Conservation (phyloP, 2,113 vertebrate genomes). For the Siphamia tubifer region DNA sequence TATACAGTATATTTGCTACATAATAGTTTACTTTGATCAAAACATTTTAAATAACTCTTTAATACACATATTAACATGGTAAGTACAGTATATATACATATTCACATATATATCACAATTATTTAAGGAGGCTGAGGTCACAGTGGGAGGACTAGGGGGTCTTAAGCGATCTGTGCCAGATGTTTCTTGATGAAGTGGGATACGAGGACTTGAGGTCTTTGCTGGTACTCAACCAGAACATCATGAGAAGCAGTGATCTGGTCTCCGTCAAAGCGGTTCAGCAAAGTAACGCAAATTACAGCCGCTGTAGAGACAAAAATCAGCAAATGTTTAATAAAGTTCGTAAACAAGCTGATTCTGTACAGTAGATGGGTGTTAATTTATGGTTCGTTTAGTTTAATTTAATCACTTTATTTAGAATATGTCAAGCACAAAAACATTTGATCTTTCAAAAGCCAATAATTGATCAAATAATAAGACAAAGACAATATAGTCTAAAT, state of each 20-base stretch:
- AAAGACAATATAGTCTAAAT: too few species aligned
- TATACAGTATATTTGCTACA: background rate
- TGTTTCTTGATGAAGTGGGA: conserved; percentile 84
- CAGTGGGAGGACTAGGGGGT: background rate
- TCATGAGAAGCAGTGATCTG: conserved; percentile 84
- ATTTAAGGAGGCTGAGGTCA: background rate
- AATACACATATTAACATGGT: conserved; percentile 46
- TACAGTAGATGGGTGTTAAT: too few species aligned
- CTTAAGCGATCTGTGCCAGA: conserved; percentile 69
- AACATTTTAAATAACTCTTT: conserved; percentile 45
- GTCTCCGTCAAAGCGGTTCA: conserved; percentile 86
- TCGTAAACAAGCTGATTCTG: too few species aligned
- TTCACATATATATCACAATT: conserved; percentile 38
- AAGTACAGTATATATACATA: conserved; percentile 54
- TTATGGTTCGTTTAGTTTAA: too few species aligned
- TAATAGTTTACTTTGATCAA: conserved; percentile 21
- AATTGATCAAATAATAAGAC: too few species aligned
- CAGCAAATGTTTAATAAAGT: background rate
- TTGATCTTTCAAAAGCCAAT: too few species aligned
- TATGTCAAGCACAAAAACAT: too few species aligned
- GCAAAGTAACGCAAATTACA: conserved; percentile 84
- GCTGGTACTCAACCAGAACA: conserved; percentile 84
- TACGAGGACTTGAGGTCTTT: conserved; percentile 83
- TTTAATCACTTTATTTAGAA: too few species aligned
- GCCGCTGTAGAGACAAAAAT: conserved; percentile 79